Evolutionary conservation across 1,140 invertebrate genomes (phyloP), one percentile per base, ranked within the genome.

Genomic region (Lordiphosa collinella): DNA sequence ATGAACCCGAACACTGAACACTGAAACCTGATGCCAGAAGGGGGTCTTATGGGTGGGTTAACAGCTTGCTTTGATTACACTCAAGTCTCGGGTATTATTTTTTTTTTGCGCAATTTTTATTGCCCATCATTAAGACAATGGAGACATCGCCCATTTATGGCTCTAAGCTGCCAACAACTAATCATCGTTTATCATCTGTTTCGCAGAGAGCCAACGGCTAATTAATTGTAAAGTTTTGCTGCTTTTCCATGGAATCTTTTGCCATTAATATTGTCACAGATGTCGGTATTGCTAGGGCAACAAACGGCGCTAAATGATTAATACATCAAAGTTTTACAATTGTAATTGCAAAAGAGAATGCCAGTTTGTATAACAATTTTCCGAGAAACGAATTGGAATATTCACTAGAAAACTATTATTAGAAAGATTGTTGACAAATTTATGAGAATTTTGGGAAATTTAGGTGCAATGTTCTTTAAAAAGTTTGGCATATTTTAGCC

Each of bases 261-360:
- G 53, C 55, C 79, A 84, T 82, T 84, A 82, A 82, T 82, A 76
- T 68, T 84, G 76, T 68, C 78, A 58, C 76, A 82, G 76, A 82
- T 82, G 76, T 84, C 76, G 67, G 65, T 51, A 68, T 67, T 59
- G 43, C 43, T 37, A 18, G 36, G 38, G 43, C 54, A 56, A 53
- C 46, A 44, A 44, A 25, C 22, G 22, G 25, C 14, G 34, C 18
- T 41, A 32, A 22, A 84, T 84, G 67, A 82, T 84, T 84, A 76
- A 84, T 84, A 61, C 55, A 61, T 68, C 63, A 71, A 72, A 76
- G 62, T 82, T 84, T 61, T 52, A 12, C 52, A 71, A 57, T 71
- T 75, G 51, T 29, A 82, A 65, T 34, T 46, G 53, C 6, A 10
- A 9, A 47, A 43, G 34, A 37, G 38, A 53, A 9, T n/a, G 5